Conservation (phyloP, 2,888 invertebrate genomes). For the Pterobdella sp. region DNA sequence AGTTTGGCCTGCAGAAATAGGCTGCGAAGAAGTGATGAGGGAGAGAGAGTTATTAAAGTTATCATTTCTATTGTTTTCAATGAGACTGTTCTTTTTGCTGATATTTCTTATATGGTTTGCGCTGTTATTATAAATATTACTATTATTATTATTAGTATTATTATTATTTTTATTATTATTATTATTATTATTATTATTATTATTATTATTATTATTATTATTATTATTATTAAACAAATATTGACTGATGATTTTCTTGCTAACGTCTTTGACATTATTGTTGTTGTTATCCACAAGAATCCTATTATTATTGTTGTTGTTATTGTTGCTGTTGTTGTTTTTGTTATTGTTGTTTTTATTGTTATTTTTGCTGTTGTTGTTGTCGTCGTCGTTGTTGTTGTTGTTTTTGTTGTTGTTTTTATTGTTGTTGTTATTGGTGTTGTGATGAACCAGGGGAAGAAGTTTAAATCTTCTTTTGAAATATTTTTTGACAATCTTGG, state of each 20-base stretch:
- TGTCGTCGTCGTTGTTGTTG: too few relatives aligned
- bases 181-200: neutral
- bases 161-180: neutral
- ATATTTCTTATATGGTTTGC: neutral
- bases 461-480: too few relatives aligned
- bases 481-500: too few relatives aligned
- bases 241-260: neutral
- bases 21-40: too few relatives aligned
- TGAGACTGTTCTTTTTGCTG: neutral
- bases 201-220: constrained; percentile 1
- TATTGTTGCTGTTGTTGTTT: neutral
- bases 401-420: too few relatives aligned
- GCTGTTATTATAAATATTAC: neutral
- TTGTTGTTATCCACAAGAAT: neutral
- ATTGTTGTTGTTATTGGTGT: too few relatives aligned
- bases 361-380: too few relatives aligned
- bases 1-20: too few relatives aligned
- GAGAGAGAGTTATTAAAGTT: neutral
- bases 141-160: neutral
- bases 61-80: neutral
- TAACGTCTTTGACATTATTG: neutral
- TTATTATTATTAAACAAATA: neutral
- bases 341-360: too few relatives aligned
- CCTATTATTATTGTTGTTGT: neutral
- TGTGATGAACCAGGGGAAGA: too few relatives aligned